Base-by-base conservation (phyloP, 2,797 vertebrate genomes). In the Gadopsis bispinosus region DNA sequence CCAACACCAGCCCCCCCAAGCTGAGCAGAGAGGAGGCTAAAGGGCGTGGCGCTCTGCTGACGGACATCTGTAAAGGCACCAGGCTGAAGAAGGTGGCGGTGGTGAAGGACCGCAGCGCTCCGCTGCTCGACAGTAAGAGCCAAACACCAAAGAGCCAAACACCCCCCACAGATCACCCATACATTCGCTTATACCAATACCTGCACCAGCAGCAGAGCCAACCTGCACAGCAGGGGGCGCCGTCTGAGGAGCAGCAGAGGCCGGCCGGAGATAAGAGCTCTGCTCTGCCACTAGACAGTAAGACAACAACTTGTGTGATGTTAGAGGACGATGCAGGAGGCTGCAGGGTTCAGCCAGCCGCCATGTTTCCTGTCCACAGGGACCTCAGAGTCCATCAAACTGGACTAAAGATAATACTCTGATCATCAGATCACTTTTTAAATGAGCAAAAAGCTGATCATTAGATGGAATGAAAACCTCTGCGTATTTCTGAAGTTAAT, bases 41-140 rank as follows among this genome's bases (percentile, higher is more conserved):
- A 67, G 96, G 96, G 56, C 94, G 97, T 0, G 95, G 96, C 0
- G 97, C 96, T 1, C 93, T 98, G 86, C 95, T 99, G 77, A 93
- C 96, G 5, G 97, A 99, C 89, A 98, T 99, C 91, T 97, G 96
- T 65, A 96, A 95, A 85, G 97, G 97, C 83, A 73, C 96, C 84
- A 91, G 81, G 79, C 94, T 99, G 88, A 97, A 91, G 94, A 97
- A 96, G 82, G 97, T 96, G 88, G 92, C 93, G 48, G 95, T 91
- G 69, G 88, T 96, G 83, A 98, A 95, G 77, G 98, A 99, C 89
- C 92, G 97, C 84, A 99, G 98, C 3, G 97, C 97, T 0, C 97
- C 97, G 0, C 66, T 96, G 81, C 91, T 98, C 0, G 97, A 99
- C 92, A 97, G 97, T 98, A 93, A 91, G 91, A 86, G 61, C 80